A percentile compares a stretch with the other conserved stretches of the same genome.
Conservation (phyloP, 2,113 vertebrate genomes). For the Grammomys surdaster region DNA sequence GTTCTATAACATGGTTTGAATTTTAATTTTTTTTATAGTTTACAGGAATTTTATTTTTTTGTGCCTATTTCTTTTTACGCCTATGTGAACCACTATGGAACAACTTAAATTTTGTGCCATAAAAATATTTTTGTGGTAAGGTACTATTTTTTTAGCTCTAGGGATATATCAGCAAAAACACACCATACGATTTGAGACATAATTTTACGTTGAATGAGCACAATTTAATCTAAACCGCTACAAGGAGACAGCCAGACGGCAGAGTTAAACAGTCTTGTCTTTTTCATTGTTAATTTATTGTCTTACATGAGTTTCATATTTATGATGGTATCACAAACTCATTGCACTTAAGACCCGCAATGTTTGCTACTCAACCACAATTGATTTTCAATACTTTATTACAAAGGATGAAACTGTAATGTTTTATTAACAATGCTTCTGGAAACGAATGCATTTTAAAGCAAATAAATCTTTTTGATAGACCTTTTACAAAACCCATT, state of each 20-base stretch:
- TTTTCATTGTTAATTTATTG: slow-evolving; percentile 89
- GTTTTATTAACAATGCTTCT: slow-evolving; percentile 90
- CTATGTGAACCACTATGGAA: slow-evolving; percentile 86
- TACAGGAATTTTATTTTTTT: slow-evolving; percentile 88
- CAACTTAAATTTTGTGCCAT: slow-evolving; percentile 89
- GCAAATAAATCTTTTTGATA: slow-evolving; percentile 92
- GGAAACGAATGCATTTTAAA: slow-evolving; percentile 89
- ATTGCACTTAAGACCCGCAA: slow-evolving; percentile 86
- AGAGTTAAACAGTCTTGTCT: slow-evolving; percentile 82
- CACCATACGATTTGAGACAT: slow-evolving; percentile 81
- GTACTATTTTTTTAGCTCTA: slow-evolving; percentile 89
- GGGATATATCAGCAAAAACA: slow-evolving; percentile 80
- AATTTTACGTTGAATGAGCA: slow-evolving; percentile 87
- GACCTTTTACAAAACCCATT: slow-evolving; percentile 90
- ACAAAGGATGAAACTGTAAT: slow-evolving; percentile 87
- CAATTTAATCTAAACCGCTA: slow-evolving; percentile 82
- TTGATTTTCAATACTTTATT: slow-evolving; percentile 88
- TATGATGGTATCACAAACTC: slow-evolving; percentile 82
- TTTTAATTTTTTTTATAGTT: slow-evolving; percentile 88
- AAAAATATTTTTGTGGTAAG: slow-evolving; percentile 89
- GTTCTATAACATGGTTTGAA: slow-evolving; percentile 83
- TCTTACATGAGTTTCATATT: slow-evolving; percentile 85
- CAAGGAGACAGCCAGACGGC: slow-evolving; percentile 82
- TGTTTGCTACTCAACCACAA: slow-evolving; percentile 83
- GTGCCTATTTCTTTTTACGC: slow-evolving; percentile 86